These are phyloP conservation scores for Embidobia sp. DNA, from an alignment of 2,888 invertebrate genomes.

Conservation along the genomic window DNA sequence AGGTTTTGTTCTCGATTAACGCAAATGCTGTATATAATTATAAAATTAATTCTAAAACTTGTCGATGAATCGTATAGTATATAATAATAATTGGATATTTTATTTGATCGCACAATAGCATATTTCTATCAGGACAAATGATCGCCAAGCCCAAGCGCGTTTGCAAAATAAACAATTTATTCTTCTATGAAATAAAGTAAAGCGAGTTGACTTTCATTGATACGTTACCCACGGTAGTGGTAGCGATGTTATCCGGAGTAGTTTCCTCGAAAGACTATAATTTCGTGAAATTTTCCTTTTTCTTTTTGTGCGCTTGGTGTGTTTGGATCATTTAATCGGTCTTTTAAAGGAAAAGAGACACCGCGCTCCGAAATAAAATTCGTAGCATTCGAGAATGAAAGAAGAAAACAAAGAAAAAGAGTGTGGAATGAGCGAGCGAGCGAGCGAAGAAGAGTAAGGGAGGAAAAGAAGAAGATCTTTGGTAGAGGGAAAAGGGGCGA, in stretches of 20 bases:
- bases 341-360: constrained; percentile 50
- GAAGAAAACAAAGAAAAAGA: constrained; percentile 38
- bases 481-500: constrained; percentile 39
- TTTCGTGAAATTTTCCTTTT: constrained; percentile 40
- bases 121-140: too few species aligned
- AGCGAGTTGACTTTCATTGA: too few species aligned
- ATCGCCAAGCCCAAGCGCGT: too few species aligned
- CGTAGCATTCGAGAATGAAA: constrained; percentile 28
- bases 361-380: constrained; percentile 47
- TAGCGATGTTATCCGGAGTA: constrained; percentile 42
- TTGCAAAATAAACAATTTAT: too few species aligned
- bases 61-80: too few species aligned
- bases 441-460: constrained; percentile 20
- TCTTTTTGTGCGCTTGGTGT: constrained; percentile 30
- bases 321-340: constrained; percentile 52
- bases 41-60: too few species aligned
- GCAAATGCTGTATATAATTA: too few species aligned
- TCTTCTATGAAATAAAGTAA: too few species aligned
- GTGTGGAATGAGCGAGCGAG: constrained; percentile 28
- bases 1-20: too few species aligned
- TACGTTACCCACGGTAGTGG: too few species aligned
- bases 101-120: too few species aligned
- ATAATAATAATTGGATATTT: too few species aligned
- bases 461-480: constrained; percentile 37
- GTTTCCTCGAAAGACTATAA: constrained; percentile 43